Evolutionary conservation across 2,797 vertebrate species (phyloP), one percentile per base, ranked within the genome.

Genomic region (Emys orbicularis): DNA sequence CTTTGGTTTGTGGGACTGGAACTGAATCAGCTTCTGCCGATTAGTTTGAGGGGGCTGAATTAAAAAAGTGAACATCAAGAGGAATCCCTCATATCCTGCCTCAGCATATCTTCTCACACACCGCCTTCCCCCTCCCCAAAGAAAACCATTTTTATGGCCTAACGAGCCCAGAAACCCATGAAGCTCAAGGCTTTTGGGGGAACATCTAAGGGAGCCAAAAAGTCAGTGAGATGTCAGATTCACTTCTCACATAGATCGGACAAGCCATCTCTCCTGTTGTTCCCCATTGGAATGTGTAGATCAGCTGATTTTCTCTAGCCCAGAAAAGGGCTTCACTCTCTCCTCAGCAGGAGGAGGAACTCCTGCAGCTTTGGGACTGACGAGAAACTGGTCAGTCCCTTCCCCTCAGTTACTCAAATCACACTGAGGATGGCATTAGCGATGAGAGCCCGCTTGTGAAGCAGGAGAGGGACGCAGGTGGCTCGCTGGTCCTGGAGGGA

Each of bases 61-160:
- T 3, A 47, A 84, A 37, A 37, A 83, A 93, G 91, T 57, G 88
- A 95, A 92, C 74, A 91, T 97, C 93, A 90, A 92, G 88, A 96
- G 23, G 34, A 11, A 91, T 84, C 95, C 89, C 52, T 96, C 84
- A 87, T 92, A 94, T 92, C 84, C 95, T 92, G 79, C 34, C 23
- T 90, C 18, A 90, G 49, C 87, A 95, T 96, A 96, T 96, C 96
- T 91, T 81, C 57, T 4, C 59, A 93, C 12, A 6, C 13, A 34
- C 13, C 29, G 3, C 4, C 59, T 61, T 15, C 59, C 13, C 57
- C 31, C 90, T 89, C 86, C 21, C 54, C 8, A 54, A 23, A 84
- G 88, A 76, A 96, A 76, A 86, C 44, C 96, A 95, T 97, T 94
- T 96, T 87, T 92, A 76, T 83, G 49, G 85, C 85, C 54, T 92